These are phyloP conservation scores for Schizotus pectinicornis DNA, from an alignment of 2,888 invertebrate species.

Conservation along the genomic window DNA sequence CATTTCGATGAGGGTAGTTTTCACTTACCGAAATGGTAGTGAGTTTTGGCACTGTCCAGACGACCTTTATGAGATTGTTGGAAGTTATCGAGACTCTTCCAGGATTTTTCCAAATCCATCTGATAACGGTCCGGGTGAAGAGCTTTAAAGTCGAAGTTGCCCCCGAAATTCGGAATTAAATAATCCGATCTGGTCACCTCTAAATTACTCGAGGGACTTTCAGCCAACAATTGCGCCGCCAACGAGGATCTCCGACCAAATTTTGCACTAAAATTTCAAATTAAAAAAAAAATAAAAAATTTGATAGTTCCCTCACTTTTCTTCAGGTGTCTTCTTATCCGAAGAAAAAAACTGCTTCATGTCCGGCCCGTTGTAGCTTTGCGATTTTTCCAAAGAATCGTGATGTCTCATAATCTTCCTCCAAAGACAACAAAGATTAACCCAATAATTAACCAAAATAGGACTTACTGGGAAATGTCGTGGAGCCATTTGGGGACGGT, in stretches of 20 bases:
- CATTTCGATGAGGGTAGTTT: not conserved
- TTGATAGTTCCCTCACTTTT: constrained; percentile 1
- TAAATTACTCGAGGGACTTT: constrained; percentile 38
- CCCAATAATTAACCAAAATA: not conserved
- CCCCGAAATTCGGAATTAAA: constrained; percentile 43
- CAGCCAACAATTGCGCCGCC: constrained; percentile 37
- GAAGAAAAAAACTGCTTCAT: constrained; percentile 10
- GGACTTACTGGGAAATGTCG: constrained; percentile 54
- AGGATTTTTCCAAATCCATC: constrained; percentile 43
- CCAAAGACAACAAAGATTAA: not conserved
- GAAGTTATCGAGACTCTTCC: constrained; percentile 48
- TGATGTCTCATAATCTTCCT: constrained; percentile 11
- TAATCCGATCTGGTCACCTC: constrained; percentile 41
- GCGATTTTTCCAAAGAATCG: not conserved
- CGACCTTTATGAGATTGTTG: constrained; percentile 51
- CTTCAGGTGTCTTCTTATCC: not conserved
- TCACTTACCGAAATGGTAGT: constrained; percentile 23
- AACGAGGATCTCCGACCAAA: constrained; percentile 49
- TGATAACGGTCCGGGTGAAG: constrained; percentile 31
- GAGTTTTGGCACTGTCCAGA: constrained; percentile 43
- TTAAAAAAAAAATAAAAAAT: constrained; percentile 3
- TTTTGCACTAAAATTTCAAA: constrained; percentile 36
- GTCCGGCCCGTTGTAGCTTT: constrained; percentile 1
- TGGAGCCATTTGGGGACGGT: constrained; percentile 55
- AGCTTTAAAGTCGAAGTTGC: constrained; percentile 32